phyloP scores from a whole-genome alignment of 2,888 invertebrate species.

The Frankliniella fusca region DNA sequence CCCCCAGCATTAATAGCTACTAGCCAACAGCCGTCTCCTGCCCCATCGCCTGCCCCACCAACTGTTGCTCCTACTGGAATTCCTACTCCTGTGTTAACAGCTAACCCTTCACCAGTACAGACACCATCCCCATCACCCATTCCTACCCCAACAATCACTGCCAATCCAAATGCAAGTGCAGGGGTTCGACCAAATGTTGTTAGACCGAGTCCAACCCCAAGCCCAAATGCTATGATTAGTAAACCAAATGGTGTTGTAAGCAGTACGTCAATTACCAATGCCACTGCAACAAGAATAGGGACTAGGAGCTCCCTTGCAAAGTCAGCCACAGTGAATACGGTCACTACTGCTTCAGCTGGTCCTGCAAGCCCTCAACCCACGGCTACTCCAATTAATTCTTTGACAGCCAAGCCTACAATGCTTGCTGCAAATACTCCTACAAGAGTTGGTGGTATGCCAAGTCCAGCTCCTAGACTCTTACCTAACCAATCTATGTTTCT shows the following conservation, averaged over 20 bases:
- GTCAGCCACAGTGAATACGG: not conserved
- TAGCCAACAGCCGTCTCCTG: slow-evolving; percentile 51
- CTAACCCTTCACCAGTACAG: slow-evolving; percentile 49
- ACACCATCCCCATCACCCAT: slow-evolving; percentile 51
- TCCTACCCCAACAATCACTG: slow-evolving; percentile 49
- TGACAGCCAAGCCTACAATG: slow-evolving; percentile 35
- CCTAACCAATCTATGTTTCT: slow-evolving; percentile 46
- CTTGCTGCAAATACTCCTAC: slow-evolving; percentile 34
- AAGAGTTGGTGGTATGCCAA: slow-evolving; percentile 27
- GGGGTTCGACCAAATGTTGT: slow-evolving; percentile 1
- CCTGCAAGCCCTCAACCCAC: slow-evolving; percentile 35
- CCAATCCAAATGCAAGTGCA: slow-evolving; percentile 35
- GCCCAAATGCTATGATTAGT: not conserved
- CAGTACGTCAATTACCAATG: not conserved
- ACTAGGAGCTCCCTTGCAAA: slow-evolving; percentile 3
- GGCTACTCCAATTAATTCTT: slow-evolving; percentile 34
- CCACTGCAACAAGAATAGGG: not conserved
- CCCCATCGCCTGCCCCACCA: not conserved
- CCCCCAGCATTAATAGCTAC: slow-evolving; percentile 49
- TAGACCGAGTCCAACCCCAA: slow-evolving; percentile 29
- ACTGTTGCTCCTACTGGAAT: slow-evolving; percentile 34
- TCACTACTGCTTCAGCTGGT: slow-evolving; percentile 35
- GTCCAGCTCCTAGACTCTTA: slow-evolving; percentile 29
- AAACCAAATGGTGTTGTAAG: not conserved
- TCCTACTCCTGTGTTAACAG: slow-evolving; percentile 45